A percentile compares a stretch with the other conserved stretches of the same genome.
Conservation (phyloP, 2,797 vertebrate genomes). For the Vespertilio murinus region DNA sequence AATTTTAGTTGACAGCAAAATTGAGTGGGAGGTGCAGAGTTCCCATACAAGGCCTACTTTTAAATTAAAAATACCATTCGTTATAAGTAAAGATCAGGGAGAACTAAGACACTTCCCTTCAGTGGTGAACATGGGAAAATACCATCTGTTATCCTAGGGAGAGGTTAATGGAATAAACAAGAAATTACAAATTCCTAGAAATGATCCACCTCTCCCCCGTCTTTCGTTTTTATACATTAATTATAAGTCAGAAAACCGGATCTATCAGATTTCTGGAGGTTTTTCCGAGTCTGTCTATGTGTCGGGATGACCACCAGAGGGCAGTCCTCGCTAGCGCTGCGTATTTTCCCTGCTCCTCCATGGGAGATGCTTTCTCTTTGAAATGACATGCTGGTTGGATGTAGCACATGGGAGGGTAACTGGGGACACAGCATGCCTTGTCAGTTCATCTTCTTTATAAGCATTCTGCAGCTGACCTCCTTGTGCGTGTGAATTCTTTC, state of each 20-base stretch:
- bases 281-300: neutral
- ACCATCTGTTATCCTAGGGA: neutral
- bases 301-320: slow-evolving; percentile 79
- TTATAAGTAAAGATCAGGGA: neutral
- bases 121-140: neutral
- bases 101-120: neutral
- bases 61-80: neutral
- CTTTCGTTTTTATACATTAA: neutral
- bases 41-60: neutral
- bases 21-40: neutral
- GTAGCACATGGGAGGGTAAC: slow-evolving; percentile 68
- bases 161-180: neutral
- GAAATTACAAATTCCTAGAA: neutral
- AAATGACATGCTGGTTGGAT: slow-evolving; percentile 20
- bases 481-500: neutral
- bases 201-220: neutral
- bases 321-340: slow-evolving; percentile 71
- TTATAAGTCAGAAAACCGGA: neutral
- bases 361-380: slow-evolving; percentile 33
- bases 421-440: neutral
- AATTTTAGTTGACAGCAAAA: neutral
- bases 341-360: neutral
- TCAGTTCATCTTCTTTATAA: slow-evolving; percentile 39
- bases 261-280: fast-evolving
- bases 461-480: neutral